Evolutionary conservation across 2,888 invertebrate genomes (phyloP).

Genomic region (Galerucella nymphaeae): DNA sequence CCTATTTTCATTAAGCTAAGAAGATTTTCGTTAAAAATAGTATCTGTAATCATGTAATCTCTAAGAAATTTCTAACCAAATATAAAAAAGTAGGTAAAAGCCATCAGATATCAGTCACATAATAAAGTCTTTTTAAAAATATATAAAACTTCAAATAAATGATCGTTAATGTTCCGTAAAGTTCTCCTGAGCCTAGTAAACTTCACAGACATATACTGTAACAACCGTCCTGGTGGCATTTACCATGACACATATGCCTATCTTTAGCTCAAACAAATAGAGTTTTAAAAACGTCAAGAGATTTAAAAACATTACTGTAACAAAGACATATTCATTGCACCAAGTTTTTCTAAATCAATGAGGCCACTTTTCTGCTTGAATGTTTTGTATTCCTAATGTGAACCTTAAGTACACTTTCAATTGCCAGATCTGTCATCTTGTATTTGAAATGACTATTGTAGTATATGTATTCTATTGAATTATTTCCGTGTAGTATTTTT

Average conservation of each 20-base stretch:
- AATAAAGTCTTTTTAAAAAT: background rate
- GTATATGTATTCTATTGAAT: background rate
- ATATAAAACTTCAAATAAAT: background rate
- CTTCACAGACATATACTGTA: constrained; percentile 9
- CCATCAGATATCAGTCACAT: background rate
- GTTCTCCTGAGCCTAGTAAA: constrained; percentile 23
- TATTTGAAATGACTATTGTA: background rate
- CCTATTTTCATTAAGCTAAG: background rate
- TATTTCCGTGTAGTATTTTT: background rate
- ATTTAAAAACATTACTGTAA: constrained; percentile 47
- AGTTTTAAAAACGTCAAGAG: constrained; percentile 49
- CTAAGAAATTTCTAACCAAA: background rate
- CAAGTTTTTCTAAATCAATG: constrained; percentile 12
- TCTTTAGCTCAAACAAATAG: constrained; percentile 44
- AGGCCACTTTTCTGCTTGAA: background rate
- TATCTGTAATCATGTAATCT: background rate
- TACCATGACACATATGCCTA: constrained; percentile 39
- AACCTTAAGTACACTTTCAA: background rate
- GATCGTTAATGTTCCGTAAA: background rate
- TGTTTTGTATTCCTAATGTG: background rate
- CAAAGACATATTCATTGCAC: constrained; percentile 43
- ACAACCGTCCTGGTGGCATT: constrained; percentile 10
- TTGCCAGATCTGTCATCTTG: background rate
- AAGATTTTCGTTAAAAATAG: background rate
- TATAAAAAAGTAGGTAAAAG: constrained; percentile 9